A percentile compares a stretch with the other conserved stretches of the same genome.
Conservation (phyloP, 2,888 invertebrate species). For the Tachina fera region DNA sequence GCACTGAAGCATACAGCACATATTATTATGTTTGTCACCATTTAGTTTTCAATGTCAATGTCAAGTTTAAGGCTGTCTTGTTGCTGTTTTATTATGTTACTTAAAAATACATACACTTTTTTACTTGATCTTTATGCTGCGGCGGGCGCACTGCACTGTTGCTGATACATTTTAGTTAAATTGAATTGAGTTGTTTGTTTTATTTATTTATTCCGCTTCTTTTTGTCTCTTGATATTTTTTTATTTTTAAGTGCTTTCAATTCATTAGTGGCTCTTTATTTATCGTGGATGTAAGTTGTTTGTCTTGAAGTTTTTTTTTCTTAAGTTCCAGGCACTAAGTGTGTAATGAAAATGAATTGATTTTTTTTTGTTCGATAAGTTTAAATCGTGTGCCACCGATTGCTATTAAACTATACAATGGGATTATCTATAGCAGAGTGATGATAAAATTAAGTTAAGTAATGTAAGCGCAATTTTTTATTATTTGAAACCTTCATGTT, state of each 20-base stretch:
- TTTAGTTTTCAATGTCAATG: conserved; percentile 67
- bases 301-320: background rate
- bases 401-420: too few species aligned
- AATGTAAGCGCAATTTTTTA: too few species aligned
- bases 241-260: conserved; percentile 48
- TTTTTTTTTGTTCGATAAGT: background rate
- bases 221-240: background rate
- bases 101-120: conserved; percentile 7
- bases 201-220: conserved; percentile 1
- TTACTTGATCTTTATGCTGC: background rate
- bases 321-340: background rate
- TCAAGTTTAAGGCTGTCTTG: conserved; percentile 57
- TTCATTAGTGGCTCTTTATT: conserved; percentile 29
- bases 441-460: too few species aligned
- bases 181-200: conserved; percentile 37
- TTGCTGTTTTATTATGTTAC: conserved; percentile 13
- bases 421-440: too few species aligned
- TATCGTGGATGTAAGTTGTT: conserved; percentile 10
- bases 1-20: background rate
- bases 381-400: too few species aligned
- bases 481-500: too few species aligned
- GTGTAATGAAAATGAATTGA: background rate
- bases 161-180: conserved; percentile 7
- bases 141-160: background rate
- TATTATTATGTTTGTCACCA: conserved; percentile 32